Percentiles rank a stretch among this genome's conserved stretches.
phyloP scores from a whole-genome alignment of 2,113 vertebrate species.

The Brevimyrus niger region DNA sequence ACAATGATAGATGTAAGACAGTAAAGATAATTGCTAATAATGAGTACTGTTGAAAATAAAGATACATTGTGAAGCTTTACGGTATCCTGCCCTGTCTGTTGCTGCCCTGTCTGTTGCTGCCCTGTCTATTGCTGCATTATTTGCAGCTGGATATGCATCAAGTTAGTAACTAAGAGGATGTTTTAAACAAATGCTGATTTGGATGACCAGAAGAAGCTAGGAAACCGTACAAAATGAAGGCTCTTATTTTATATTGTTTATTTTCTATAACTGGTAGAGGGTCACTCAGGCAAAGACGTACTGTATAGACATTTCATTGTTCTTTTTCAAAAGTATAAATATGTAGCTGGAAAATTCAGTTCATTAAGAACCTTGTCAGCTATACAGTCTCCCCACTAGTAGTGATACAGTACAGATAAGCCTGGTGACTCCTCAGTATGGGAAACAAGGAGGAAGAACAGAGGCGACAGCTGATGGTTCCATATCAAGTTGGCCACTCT shows the following conservation, averaged over 20 bases:
- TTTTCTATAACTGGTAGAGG: background rate
- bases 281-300: background rate
- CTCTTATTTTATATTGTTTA: background rate
- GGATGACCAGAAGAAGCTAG: background rate
- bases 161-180: background rate
- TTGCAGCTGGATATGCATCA: background rate
- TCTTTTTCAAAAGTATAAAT: background rate
- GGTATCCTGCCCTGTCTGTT: too few species aligned
- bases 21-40: background rate
- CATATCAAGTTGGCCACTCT: slow-evolving; percentile 26
- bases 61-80: background rate
- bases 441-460: slow-evolving; percentile 4
- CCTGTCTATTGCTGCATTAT: background rate
- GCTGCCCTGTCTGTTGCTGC: background rate
- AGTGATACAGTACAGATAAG: background rate
- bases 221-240: background rate
- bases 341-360: background rate
- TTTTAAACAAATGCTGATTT: background rate
- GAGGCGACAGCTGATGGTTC: slow-evolving; percentile 4
- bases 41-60: background rate
- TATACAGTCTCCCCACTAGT: background rate
- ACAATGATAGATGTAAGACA: background rate
- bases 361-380: background rate
- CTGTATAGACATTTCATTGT: background rate
- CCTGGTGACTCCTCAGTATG: background rate